Evolutionary conservation across 2,113 vertebrate species (phyloP).

Genomic region (Haliaeetus leucogaster): DNA sequence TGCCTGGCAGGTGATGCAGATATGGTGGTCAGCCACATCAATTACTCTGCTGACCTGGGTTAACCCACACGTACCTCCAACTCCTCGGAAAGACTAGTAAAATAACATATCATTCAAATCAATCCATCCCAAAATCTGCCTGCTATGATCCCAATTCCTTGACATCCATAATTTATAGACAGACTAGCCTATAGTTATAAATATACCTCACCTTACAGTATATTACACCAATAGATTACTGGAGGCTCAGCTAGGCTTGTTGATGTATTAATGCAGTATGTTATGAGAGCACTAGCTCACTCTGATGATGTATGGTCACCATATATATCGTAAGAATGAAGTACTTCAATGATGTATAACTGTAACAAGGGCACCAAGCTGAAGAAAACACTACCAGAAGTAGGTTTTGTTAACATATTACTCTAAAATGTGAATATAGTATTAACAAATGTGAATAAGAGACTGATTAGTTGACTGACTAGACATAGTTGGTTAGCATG

Average conservation of each 20-base stretch:
- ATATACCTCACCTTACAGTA: not conserved
- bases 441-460: not conserved
- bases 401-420: not conserved
- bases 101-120: slow-evolving; percentile 8
- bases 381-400: not conserved
- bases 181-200: not conserved
- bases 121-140: slow-evolving; percentile 28
- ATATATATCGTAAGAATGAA: not conserved
- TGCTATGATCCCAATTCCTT: slow-evolving; percentile 1
- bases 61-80: not conserved
- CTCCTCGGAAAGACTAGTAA: slow-evolving; percentile 18
- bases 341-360: not conserved
- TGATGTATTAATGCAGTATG: slow-evolving; percentile 14
- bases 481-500: not conserved
- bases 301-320: not conserved
- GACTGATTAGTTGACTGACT: not conserved
- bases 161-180: not conserved
- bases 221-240: not conserved
- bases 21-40: not conserved
- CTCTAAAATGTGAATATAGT: not conserved
- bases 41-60: not conserved
- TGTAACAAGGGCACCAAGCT: slow-evolving; percentile 7
- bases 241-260: not conserved
- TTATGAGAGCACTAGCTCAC: not conserved
- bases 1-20: not conserved